Base-by-base conservation (phyloP, 2,113 vertebrate species). In the Geothlypis trichas region DNA sequence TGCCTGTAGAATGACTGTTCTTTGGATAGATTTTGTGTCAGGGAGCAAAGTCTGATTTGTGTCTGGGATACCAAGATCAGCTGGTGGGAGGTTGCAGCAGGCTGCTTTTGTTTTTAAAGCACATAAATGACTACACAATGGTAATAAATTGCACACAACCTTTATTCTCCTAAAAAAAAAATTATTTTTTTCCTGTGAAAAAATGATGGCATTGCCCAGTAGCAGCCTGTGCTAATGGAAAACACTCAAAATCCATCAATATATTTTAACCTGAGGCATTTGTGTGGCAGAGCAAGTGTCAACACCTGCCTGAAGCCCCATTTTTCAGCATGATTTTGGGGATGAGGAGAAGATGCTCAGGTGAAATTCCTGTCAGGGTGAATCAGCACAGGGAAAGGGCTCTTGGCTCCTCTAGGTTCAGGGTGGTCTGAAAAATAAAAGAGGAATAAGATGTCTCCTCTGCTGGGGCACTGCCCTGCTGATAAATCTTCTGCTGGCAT, bases 251-350 rank as follows among this genome's bases (percentile, higher is more conserved):
- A 92, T 30, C 66, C 14, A 26, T 90, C 82, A 76, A 15, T 91
- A 54, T 51, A 83, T 65, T 79, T 96, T 87, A 94, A 95, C 80
- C 57, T 67, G 73, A 78, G 86, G 78, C 52, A 46, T 84, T 66
- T 61, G 24, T 87, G 78, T 72, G 90, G 72, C 71, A 91, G 67
- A 91, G 69, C 68, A 58, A 91, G 74, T 71, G 92, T 75, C 90
- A 86, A 26, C 72, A 82, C 67, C 80, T 15, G 39, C 66, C 84
- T 76, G 63, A 89, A 88, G 71, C 52, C 77, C 89, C 69, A 41
- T 94, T 93, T 84, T 54, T 94, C 82, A 91, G 94, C 6, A 18
- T 57, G 62, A 1, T 54, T 78, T 71, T n/a, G 57, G 52, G 59
- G 93, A 58, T 55, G 66, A 71, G 84, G 63, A 83, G 21, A 44